Conservation (phyloP, 2,888 invertebrate genomes). For the Coleophora flavipennella region DNA sequence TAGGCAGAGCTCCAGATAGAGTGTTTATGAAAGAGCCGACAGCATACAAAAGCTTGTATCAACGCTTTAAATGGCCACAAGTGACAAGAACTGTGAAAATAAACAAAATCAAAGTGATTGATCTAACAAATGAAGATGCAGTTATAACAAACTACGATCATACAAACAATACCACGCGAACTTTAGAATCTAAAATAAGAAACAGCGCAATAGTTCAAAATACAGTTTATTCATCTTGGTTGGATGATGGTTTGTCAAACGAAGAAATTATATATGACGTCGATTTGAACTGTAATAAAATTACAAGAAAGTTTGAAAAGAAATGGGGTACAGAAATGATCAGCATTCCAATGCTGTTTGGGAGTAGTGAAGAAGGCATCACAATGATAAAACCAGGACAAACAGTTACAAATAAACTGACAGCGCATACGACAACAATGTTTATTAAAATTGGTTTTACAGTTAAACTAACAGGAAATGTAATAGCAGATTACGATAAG, state of each 20-base stretch:
- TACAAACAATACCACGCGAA: conserved; percentile 35
- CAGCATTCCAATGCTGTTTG: conserved; percentile 24
- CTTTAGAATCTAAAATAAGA: conserved; percentile 20
- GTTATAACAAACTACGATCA: conserved; percentile 27
- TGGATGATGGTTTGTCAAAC: conserved; percentile 27
- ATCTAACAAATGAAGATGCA: conserved; percentile 30
- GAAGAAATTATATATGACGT: conserved; percentile 31
- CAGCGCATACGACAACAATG: conserved; percentile 32
- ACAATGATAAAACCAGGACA: conserved; percentile 31
- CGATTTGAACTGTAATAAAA: conserved; percentile 26
- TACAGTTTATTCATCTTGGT: conserved; percentile 33
- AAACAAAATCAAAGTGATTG: conserved; percentile 27
- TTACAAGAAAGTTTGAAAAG: conserved; percentile 22
- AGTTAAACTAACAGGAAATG: conserved; percentile 32
- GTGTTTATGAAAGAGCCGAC: conserved; percentile 49
- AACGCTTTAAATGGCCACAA: conserved; percentile 40
- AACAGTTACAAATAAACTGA: conserved; percentile 26
- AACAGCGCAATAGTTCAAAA: conserved; percentile 29
- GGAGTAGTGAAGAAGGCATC: conserved; percentile 21
- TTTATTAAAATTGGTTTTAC: conserved; percentile 33
- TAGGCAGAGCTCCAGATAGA: conserved; percentile 39
- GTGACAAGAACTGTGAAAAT: conserved; percentile 29
- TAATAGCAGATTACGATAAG: conserved; percentile 37
- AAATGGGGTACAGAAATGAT: conserved; percentile 34
- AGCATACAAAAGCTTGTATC: conserved; percentile 32